Evolutionary conservation across 2,888 invertebrate species (phyloP).

Genomic region (Volucella bombylans): DNA sequence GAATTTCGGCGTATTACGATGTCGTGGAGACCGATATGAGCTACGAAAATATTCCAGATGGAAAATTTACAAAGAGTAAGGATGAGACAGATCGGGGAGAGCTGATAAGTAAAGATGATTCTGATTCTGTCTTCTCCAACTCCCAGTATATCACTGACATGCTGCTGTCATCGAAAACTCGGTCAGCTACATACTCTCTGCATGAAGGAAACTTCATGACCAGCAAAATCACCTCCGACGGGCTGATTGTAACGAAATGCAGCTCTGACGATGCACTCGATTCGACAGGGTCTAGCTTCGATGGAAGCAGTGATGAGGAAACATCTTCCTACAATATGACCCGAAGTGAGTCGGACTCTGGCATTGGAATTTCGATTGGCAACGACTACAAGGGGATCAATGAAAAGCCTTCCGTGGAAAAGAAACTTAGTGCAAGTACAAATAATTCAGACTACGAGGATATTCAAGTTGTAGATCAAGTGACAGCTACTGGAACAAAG

Average conservation of each 20-base stretch:
- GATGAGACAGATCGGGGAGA: slow-evolving; percentile 70
- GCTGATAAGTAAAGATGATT: slow-evolving; percentile 42
- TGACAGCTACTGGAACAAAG: slow-evolving; percentile 63
- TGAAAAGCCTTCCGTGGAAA: slow-evolving; percentile 77
- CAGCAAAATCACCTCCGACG: slow-evolving; percentile 82
- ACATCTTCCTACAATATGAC: slow-evolving; percentile 82
- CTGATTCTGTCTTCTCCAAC: slow-evolving; percentile 77
- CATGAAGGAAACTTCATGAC: slow-evolving; percentile 82
- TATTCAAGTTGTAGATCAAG: slow-evolving; percentile 80
- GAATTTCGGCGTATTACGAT: slow-evolving; percentile 82
- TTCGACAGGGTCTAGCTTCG: slow-evolving; percentile 82
- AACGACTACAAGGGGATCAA: slow-evolving; percentile 79
- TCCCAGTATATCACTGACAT: slow-evolving; percentile 82
- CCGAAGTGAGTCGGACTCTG: slow-evolving; percentile 82
- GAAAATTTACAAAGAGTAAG: slow-evolving; percentile 77
- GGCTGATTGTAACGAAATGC: slow-evolving; percentile 82
- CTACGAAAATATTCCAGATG: slow-evolving; percentile 82
- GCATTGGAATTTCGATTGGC: slow-evolving; percentile 82
- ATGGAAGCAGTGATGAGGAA: slow-evolving; percentile 82
- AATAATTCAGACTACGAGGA: slow-evolving; percentile 82
- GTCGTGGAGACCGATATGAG: slow-evolving; percentile 81
- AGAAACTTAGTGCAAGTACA: slow-evolving; percentile 80
- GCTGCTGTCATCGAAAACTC: slow-evolving; percentile 81
- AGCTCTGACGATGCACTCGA: slow-evolving; percentile 82
- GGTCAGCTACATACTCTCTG: slow-evolving; percentile 81